phyloP scores from a whole-genome alignment of 2,797 vertebrate genomes.

The Enteromius anoplus region DNA sequence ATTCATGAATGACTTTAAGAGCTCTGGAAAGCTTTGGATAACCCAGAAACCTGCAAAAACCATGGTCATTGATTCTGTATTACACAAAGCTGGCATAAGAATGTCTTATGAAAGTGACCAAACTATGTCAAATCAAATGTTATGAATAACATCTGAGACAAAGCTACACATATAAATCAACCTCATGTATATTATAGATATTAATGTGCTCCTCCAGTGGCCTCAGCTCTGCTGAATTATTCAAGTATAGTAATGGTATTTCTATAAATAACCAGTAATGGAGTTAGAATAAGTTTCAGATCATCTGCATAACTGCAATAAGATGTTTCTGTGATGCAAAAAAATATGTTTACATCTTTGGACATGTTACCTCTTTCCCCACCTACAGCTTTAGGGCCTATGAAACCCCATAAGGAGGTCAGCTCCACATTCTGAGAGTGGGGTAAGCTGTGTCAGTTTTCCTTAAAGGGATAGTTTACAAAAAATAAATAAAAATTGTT shows the following conservation, averaged over 20 bases:
- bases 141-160: not conserved
- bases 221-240: slow-evolving; percentile 50
- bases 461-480: not conserved
- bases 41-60: slow-evolving; percentile 41
- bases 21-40: slow-evolving; percentile 46
- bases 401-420: not conserved
- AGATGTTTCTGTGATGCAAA: not conserved
- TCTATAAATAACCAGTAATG: slow-evolving; percentile 60
- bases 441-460: not conserved
- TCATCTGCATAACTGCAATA: slow-evolving; percentile 14
- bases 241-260: slow-evolving; percentile 55
- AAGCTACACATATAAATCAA: slow-evolving; percentile 32
- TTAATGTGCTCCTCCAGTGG: slow-evolving; percentile 2
- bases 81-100: slow-evolving; percentile 37
- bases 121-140: slow-evolving; percentile 35
- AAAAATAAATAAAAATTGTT: too few species aligned
- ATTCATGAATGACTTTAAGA: slow-evolving; percentile 37
- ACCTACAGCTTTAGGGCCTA: not conserved
- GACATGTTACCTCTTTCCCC: not conserved
- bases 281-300: slow-evolving; percentile 24
- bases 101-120: slow-evolving; percentile 31
- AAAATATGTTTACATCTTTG: slow-evolving; percentile 2
- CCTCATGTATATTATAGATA: slow-evolving; percentile 29
- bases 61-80: slow-evolving; percentile 43
- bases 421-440: not conserved